Conservation (phyloP, 2,888 invertebrate genomes). For the Apodemia mormo region DNA sequence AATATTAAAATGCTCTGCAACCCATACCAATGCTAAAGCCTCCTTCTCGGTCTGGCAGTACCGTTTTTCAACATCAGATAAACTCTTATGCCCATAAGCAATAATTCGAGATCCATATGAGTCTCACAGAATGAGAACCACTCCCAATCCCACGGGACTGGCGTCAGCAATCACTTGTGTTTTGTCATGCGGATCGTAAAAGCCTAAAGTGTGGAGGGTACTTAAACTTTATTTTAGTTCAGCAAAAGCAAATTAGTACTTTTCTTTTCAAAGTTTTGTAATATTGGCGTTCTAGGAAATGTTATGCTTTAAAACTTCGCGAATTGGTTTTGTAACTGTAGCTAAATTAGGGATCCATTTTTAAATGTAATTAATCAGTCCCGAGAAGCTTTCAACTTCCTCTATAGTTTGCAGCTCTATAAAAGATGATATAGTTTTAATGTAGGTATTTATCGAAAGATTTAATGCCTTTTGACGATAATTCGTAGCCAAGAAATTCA, state of each 20-base stretch:
- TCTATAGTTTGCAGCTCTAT: conserved; percentile 10
- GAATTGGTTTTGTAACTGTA: conserved; percentile 31
- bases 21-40: conserved; percentile 42
- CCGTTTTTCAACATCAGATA: conserved; percentile 39
- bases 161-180: conserved; percentile 40
- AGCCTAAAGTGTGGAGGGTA: conserved; percentile 32
- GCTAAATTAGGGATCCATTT: conserved; percentile 39
- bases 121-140: conserved; percentile 35
- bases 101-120: conserved; percentile 38
- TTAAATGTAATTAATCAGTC: conserved; percentile 32
- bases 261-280: conserved; percentile 22
- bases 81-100: conserved; percentile 40
- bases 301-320: conserved; percentile 26
- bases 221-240: conserved; percentile 28
- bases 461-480: conserved; percentile 42
- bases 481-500: conserved; percentile 28
- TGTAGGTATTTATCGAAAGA: conserved; percentile 42
- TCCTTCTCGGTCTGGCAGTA: conserved; percentile 46
- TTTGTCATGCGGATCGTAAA: conserved; percentile 33
- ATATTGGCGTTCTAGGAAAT: conserved; percentile 33
- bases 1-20: conserved; percentile 39
- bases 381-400: conserved; percentile 38
- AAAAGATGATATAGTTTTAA: not conserved
- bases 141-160: conserved; percentile 37
- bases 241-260: conserved; percentile 35